Percentiles rank a stretch among this genome's conserved stretches.
Conservation (phyloP, 2,113 vertebrate species). For the Acinonyx jubatus region DNA sequence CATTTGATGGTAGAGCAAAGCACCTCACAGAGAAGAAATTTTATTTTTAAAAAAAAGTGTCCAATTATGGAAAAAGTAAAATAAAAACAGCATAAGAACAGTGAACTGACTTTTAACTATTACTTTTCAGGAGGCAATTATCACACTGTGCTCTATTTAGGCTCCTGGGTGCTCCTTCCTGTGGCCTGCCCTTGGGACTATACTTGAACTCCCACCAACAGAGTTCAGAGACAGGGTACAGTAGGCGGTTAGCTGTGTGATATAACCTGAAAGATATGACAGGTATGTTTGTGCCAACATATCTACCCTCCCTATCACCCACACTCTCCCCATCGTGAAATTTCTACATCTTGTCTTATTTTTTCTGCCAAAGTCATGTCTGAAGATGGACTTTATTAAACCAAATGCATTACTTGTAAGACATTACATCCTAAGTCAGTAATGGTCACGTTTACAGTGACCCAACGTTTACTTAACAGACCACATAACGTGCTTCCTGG, state of each 20-base stretch:
- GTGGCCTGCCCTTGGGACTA: background rate
- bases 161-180: background rate
- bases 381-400: background rate
- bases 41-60: background rate
- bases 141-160: background rate
- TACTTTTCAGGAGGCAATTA: background rate
- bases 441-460: background rate
- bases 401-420: background rate
- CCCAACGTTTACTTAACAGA: background rate
- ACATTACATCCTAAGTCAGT: background rate
- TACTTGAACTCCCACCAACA: background rate
- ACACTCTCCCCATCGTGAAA: background rate
- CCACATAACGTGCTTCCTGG: background rate
- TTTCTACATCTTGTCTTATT: background rate
- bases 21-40: background rate
- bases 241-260: background rate
- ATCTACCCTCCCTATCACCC: background rate
- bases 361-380: background rate
- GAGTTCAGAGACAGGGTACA: background rate
- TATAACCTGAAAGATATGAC: background rate
- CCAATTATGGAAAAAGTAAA: slow-evolving; percentile 18
- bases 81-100: background rate
- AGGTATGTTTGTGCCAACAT: background rate
- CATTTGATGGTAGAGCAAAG: background rate
- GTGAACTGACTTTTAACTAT: slow-evolving; percentile 4